These are phyloP conservation scores for Loriculus beryllinus DNA, from an alignment of 2,797 vertebrate genomes.

Conservation along the genomic window DNA sequence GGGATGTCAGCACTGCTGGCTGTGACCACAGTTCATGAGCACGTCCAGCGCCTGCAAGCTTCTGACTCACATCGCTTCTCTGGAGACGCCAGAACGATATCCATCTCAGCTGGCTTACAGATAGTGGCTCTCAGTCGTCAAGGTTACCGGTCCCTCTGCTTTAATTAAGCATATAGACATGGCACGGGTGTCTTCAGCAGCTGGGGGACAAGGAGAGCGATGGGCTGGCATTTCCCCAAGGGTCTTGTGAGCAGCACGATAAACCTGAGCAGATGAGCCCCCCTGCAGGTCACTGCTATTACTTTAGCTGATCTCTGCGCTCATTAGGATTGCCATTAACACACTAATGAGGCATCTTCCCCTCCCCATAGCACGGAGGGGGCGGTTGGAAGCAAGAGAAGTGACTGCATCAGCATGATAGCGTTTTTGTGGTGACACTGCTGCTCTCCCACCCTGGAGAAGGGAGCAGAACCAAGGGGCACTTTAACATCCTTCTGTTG, in stretches of 20 bases:
- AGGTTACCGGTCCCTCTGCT: constrained; percentile 19
- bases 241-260: not conserved
- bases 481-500: not conserved
- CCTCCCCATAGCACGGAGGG: not conserved
- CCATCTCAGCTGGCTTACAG: not conserved
- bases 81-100: not conserved
- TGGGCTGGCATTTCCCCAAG: not conserved
- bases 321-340: not conserved
- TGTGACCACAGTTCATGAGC: rapidly evolving
- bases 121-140: constrained; percentile 1
- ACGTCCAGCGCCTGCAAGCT: rapidly evolving
- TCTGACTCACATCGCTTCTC: not conserved
- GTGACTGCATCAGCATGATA: rapidly evolving
- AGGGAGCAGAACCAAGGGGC: not conserved
- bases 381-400: rapidly evolving
- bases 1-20: rapidly evolving
- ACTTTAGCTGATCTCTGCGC: not conserved
- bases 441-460: not conserved
- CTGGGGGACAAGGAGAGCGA: not conserved
- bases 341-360: not conserved
- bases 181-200: not conserved
- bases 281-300: constrained; percentile 40
- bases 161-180: constrained; percentile 9
- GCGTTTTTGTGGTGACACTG: not conserved
- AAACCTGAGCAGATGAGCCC: constrained; percentile 26